Conservation (phyloP, 2,797 vertebrate genomes). For the Momotus momota region DNA sequence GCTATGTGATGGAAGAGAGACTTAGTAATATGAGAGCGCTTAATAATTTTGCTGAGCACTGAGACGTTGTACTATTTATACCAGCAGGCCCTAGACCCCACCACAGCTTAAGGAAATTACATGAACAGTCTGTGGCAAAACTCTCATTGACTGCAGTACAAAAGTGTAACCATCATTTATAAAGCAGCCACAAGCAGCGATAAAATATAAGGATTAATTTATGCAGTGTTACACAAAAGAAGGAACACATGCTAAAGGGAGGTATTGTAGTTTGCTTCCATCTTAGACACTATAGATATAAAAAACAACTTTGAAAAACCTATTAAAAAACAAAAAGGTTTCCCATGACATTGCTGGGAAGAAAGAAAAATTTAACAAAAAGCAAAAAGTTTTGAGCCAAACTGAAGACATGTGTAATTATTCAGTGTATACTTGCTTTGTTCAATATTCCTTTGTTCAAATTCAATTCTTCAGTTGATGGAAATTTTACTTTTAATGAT, state of each 20-base stretch:
- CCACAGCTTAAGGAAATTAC: background rate
- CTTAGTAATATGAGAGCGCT: background rate
- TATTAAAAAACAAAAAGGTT: background rate
- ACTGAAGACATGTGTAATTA: background rate
- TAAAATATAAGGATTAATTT: background rate
- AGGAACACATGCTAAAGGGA: background rate
- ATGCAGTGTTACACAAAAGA: background rate
- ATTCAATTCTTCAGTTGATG: background rate
- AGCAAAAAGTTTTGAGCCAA: background rate
- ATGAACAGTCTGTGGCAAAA: background rate
- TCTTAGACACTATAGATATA: background rate
- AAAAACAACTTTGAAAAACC: background rate
- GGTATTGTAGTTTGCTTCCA: background rate
- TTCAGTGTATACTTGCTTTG: background rate
- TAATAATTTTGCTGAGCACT: background rate
- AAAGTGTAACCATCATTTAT: background rate
- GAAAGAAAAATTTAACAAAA: background rate
- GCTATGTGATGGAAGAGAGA: background rate
- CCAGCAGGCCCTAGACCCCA: background rate
- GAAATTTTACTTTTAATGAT: background rate
- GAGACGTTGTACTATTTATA: background rate
- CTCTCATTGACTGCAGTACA: background rate
- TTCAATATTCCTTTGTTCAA: background rate
- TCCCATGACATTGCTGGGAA: background rate
- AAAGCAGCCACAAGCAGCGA: background rate